phyloP scores from a whole-genome alignment of 2,113 vertebrate genomes.

The Eurystomus gularis region DNA sequence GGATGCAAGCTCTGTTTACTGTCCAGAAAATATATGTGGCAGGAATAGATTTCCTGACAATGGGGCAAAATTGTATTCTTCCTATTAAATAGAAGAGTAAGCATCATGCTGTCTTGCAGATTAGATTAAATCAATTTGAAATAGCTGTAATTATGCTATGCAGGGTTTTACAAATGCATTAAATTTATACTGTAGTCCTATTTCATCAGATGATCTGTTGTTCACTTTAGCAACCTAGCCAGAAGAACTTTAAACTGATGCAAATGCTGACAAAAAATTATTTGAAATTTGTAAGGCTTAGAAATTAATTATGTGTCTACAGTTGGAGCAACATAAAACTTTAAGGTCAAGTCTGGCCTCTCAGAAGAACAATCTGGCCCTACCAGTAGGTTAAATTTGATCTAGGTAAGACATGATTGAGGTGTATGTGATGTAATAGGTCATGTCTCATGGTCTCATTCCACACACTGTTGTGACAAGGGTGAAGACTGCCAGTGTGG shows the following conservation, averaged over 20 bases:
- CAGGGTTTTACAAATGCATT: not conserved
- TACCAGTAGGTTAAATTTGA: not conserved
- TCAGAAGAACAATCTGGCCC: not conserved
- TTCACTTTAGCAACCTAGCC: not conserved
- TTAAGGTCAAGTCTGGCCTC: not conserved
- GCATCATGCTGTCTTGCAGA: not conserved
- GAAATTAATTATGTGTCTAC: not conserved
- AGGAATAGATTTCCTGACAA: constrained; percentile 10
- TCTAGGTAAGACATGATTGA: not conserved
- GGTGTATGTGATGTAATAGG: not conserved
- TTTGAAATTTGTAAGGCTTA: not conserved
- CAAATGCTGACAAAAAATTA: not conserved
- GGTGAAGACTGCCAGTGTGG: not conserved
- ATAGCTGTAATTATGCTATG: not conserved
- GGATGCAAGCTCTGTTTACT: not conserved
- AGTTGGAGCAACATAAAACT: not conserved
- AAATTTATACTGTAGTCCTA: not conserved
- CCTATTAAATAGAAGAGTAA: not conserved
- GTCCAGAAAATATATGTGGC: not conserved
- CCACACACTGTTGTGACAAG: not conserved
- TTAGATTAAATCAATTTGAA: constrained; percentile 13
- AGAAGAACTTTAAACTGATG: not conserved
- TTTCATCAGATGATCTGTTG: not conserved
- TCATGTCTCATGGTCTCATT: not conserved
- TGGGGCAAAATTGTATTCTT: not conserved